Conservation (phyloP, 1,140 invertebrate species). For the Conus betulinus region DNA sequence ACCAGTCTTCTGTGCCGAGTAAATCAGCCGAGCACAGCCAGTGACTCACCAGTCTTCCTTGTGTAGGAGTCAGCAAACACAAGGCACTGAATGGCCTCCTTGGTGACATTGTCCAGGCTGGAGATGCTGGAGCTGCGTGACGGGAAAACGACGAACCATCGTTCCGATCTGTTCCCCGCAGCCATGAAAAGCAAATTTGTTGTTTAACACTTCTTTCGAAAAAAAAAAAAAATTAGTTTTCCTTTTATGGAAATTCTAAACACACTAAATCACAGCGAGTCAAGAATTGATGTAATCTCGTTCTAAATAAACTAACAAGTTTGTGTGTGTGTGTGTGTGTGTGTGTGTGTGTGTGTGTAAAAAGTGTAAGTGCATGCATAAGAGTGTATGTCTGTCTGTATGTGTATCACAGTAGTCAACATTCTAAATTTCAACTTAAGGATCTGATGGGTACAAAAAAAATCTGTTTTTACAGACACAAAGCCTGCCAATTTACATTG, state of each 20-base stretch:
- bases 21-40: not conserved
- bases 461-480: too few species aligned
- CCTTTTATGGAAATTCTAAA: not conserved
- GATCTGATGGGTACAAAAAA: too few species aligned
- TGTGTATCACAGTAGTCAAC: too few species aligned
- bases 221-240: not conserved
- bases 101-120: slow-evolving; percentile 96
- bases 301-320: not conserved
- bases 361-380: too few species aligned
- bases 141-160: slow-evolving; percentile 91
- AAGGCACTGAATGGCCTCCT: slow-evolving; percentile 96
- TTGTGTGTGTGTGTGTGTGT: not conserved
- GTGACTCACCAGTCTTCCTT: slow-evolving; percentile 89
- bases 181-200: not conserved
- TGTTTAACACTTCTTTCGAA: not conserved
- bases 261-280: not conserved
- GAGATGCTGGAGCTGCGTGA: slow-evolving; percentile 98
- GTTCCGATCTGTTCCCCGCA: slow-evolving; percentile 87
- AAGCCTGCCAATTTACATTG: too few species aligned
- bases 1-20: not conserved
- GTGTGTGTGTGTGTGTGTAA: too few species aligned
- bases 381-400: too few species aligned
- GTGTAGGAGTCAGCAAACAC: slow-evolving; percentile 97
- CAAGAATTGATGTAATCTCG: not conserved
- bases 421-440: too few species aligned